These are phyloP conservation scores for Chrysolina haemoptera DNA, from an alignment of 2,888 invertebrate genomes.

Conservation along the genomic window DNA sequence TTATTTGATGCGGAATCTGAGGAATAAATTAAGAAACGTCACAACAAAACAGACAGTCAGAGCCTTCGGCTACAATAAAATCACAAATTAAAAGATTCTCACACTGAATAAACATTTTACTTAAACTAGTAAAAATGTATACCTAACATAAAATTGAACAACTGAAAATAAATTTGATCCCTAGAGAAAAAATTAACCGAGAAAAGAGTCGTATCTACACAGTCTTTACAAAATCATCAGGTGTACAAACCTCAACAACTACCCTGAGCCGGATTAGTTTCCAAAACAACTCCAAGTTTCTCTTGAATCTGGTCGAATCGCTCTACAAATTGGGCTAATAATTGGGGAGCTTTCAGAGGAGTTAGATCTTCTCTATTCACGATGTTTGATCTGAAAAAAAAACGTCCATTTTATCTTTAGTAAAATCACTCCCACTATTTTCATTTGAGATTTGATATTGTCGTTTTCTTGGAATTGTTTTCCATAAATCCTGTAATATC, in stretches of 20 bases:
- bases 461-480: too few relatives aligned
- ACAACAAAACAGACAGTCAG: too few relatives aligned
- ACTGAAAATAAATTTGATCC: neutral
- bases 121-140: too few relatives aligned
- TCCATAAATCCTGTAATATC: too few relatives aligned
- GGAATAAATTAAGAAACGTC: too few relatives aligned
- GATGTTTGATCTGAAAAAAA: slow-evolving; percentile 46
- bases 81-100: too few relatives aligned
- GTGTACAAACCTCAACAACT: neutral
- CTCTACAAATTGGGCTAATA: slow-evolving; percentile 65
- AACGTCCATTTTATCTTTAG: neutral
- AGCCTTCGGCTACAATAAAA: too few relatives aligned
- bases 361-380: slow-evolving; percentile 50
- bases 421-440: too few relatives aligned
- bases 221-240: neutral
- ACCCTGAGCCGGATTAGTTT: slow-evolving; percentile 35
- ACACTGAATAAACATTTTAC: too few relatives aligned
- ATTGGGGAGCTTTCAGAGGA: slow-evolving; percentile 61
- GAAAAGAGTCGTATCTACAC: slow-evolving; percentile 2
- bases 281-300: slow-evolving; percentile 57
- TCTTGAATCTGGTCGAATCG: slow-evolving; percentile 67
- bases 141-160: neutral
- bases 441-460: too few relatives aligned
- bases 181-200: neutral
- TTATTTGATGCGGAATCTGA: too few relatives aligned